Percentiles rank a stretch among this genome's conserved stretches.
phyloP scores from a whole-genome alignment of 1,140 invertebrate genomes.

The Proctacanthus coquilletti region DNA sequence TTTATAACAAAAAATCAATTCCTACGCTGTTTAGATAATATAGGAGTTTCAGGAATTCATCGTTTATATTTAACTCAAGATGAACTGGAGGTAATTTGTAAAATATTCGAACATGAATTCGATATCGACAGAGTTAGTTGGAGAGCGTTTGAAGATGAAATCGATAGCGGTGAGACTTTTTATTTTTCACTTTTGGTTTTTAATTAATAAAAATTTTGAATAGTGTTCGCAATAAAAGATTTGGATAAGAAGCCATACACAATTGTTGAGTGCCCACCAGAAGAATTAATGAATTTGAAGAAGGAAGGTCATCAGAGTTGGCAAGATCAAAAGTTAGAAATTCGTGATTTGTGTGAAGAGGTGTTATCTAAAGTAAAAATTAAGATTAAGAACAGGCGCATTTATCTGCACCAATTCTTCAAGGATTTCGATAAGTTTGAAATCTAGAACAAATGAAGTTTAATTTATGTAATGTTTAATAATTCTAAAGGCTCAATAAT shows the following conservation, averaged over 20 bases:
- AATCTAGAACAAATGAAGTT: neutral
- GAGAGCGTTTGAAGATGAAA: conserved; percentile 53
- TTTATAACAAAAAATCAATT: conserved; percentile 47
- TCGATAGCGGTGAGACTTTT: conserved; percentile 37
- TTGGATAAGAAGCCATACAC: conserved; percentile 44
- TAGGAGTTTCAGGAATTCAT: conserved; percentile 40
- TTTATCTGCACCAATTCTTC: conserved; percentile 46
- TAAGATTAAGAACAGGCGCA: conserved; percentile 32
- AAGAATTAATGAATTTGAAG: conserved; percentile 31
- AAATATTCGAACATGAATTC: conserved; percentile 46
- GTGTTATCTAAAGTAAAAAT: conserved; percentile 34
- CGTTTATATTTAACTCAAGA: conserved; percentile 35
- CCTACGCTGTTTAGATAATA: conserved; percentile 40
- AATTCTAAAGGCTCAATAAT: conserved; percentile 38
- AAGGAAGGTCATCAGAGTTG: conserved; percentile 33
- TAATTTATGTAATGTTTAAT: neutral
- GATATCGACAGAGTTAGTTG: conserved; percentile 45
- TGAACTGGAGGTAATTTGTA: conserved; percentile 39
- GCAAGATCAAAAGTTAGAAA: conserved; percentile 24
- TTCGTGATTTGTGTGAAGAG: conserved; percentile 37
- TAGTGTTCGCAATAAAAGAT: conserved; percentile 50
- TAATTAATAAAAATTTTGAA: neutral
- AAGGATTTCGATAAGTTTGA: conserved; percentile 46
- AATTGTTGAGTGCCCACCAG: conserved; percentile 28
- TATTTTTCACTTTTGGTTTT: neutral